Evolutionary conservation across 2,888 invertebrate species (phyloP), one percentile per base, ranked within the genome.

Genomic region (Diplolepis rosae): DNA sequence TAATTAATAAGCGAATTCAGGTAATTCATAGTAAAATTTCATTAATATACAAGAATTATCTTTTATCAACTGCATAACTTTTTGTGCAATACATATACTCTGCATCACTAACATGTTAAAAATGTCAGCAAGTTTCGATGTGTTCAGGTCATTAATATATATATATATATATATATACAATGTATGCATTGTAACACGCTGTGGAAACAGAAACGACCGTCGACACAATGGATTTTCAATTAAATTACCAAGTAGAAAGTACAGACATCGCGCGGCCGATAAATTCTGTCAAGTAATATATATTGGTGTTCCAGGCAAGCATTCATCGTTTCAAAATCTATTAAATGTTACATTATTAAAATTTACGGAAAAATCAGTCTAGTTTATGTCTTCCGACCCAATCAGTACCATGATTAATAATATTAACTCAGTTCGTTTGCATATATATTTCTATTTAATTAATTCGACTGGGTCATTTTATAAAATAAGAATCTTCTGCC

Each of bases 211-310:
- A 70, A 75, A 72, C 74, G 73, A 71, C 69, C 52, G 39, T 67
- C 71, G 66, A 54, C 81, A 81, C 81, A 82, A 85, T 82, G 80
- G 81, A 82, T 85, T 85, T 82, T 83, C 84, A 83, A 85, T 85
- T 84, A 84, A 79, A 84, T 83, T 82, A 82, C 74, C 77, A 70
- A 69, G 74, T 65, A 70, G 72, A 79, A 79, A 80, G 77, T 77
- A 79, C 78, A 71, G 78, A 73, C 76, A 72, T 71, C 77, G 68
- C 71, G 73, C 74, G 73, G 71, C 79, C 79, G 79, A 83, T 82
- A 82, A 84, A 84, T 83, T 78, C 78, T 72, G 68, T 73, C 66
- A 22, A 22, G 50, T 67, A 68, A 77, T 77, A 74, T 75, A 75
- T 74, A 4, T 4, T 32, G 24, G 45, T 27, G 73, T 42, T 68